phyloP scores from a whole-genome alignment of 2,113 vertebrate species.

The Baryphthengus martii region DNA sequence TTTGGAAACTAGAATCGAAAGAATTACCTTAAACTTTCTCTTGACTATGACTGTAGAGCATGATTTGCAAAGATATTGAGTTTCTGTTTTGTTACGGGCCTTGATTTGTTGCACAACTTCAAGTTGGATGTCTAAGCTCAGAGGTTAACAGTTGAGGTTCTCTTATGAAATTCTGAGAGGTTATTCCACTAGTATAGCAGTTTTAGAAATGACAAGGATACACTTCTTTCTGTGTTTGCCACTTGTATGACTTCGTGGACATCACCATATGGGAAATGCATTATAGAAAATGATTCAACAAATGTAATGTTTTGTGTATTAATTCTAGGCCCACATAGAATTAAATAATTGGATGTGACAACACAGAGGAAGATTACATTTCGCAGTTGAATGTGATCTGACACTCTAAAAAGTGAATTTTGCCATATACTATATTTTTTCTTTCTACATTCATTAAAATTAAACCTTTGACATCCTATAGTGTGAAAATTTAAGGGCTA shows the following conservation, averaged over 20 bases:
- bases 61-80: background rate
- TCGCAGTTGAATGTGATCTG: background rate
- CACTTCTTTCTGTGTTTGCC: background rate
- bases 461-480: background rate
- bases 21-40: background rate
- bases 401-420: background rate
- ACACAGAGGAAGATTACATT: background rate
- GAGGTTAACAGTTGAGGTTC: background rate
- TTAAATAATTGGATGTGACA: background rate
- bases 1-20: background rate
- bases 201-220: background rate
- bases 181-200: background rate
- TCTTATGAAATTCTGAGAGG: background rate
- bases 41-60: background rate
- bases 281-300: background rate
- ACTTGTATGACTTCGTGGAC: background rate
- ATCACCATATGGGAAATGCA: background rate
- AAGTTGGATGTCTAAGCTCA: background rate
- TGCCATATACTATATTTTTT: background rate
- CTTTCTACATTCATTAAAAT: background rate
- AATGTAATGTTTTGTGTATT: background rate
- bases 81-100: background rate
- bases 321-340: background rate
- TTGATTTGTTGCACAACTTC: background rate
- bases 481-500: background rate